Percentiles rank a stretch among this genome's conserved stretches.
Evolutionary conservation across 2,888 invertebrate genomes (phyloP).

Genomic region (Mimumesa dahlbomi): DNA sequence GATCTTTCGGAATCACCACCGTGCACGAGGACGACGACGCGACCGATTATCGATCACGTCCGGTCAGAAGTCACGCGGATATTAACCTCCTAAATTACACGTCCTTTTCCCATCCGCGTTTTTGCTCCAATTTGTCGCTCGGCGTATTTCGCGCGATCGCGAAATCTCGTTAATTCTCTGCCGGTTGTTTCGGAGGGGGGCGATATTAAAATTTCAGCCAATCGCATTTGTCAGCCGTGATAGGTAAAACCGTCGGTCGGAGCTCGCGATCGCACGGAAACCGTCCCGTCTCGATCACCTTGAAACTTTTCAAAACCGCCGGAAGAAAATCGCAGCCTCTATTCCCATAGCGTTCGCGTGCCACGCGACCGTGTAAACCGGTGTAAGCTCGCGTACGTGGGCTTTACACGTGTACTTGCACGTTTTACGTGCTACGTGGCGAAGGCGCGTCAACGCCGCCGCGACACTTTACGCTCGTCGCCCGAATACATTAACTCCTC

Average conservation of each 20-base stretch:
- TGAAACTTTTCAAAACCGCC: no score
- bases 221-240: constrained; percentile 3
- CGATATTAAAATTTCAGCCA: constrained; percentile 27
- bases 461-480: constrained; percentile 54
- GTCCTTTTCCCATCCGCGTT: not conserved
- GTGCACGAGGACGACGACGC: no score
- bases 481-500: constrained; percentile 57
- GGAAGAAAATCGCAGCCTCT: constrained; percentile 5
- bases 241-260: constrained; percentile 6
- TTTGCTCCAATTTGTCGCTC: constrained; percentile 2
- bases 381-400: constrained; percentile 49
- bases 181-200: not conserved
- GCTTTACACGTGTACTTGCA: constrained; percentile 48
- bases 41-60: constrained; percentile 43
- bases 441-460: constrained; percentile 52
- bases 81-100: constrained; percentile 40
- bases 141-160: constrained; percentile 53
- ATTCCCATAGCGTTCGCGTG: constrained; percentile 30
- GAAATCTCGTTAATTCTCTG: constrained; percentile 44
- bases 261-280: constrained; percentile 3
- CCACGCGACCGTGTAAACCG: constrained; percentile 48
- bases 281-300: not conserved
- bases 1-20: no score
- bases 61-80: constrained; percentile 39
- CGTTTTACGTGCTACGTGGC: constrained; percentile 57